A percentile compares a stretch with the other conserved stretches of the same genome.
phyloP scores from a whole-genome alignment of 2,888 invertebrate genomes.

The Noctua fimbriata region DNA sequence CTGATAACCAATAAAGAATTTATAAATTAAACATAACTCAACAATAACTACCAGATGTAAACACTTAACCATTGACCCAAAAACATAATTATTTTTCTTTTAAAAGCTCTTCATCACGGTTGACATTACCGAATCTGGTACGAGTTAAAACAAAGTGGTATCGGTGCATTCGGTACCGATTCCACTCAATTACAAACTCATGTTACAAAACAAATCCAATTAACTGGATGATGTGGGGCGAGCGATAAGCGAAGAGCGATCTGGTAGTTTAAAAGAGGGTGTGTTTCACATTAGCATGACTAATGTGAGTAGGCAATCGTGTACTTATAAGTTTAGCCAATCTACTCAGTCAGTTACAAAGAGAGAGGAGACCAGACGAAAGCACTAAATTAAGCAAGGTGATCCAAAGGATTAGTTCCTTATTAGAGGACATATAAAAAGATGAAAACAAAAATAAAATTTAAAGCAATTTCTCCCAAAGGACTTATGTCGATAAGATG shows the following conservation, averaged over 20 bases:
- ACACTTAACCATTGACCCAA: constrained; percentile 38
- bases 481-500: too few species aligned
- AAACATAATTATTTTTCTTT: constrained; percentile 35
- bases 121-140: constrained; percentile 73
- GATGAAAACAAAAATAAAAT: too few species aligned
- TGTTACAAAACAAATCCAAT: constrained; percentile 82
- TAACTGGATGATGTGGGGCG: constrained; percentile 66
- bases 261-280: background rate
- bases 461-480: too few species aligned
- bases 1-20: background rate
- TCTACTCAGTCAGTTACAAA: background rate
- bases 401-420: background rate
- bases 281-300: too few species aligned
- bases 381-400: background rate
- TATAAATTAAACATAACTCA: constrained; percentile 21
- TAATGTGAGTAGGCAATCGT: too few species aligned
- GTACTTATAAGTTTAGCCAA: too few species aligned
- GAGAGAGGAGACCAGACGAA: background rate
- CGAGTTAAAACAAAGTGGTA: constrained; percentile 73
- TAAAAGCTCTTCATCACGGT: constrained; percentile 54
- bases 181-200: constrained; percentile 84
- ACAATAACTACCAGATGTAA: constrained; percentile 15
- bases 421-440: too few species aligned
- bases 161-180: constrained; percentile 75
- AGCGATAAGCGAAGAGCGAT: constrained; percentile 60